Evolutionary conservation across 2,797 vertebrate species (phyloP).

Genomic region (Sebastes oblongus): DNA sequence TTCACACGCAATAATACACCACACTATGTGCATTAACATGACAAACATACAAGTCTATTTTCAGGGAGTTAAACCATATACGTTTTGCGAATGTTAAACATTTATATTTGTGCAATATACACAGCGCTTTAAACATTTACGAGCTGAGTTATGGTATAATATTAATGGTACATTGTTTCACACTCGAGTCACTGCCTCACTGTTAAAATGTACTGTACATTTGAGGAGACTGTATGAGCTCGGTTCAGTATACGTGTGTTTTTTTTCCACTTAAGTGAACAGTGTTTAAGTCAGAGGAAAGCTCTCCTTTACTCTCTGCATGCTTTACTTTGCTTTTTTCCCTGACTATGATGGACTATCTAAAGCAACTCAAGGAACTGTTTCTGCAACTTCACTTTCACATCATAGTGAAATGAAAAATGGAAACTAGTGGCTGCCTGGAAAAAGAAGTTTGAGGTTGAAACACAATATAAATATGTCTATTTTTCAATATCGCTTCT

Average conservation of each 20-base stretch:
- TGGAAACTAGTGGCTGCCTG: background rate
- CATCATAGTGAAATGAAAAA: background rate
- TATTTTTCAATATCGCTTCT: too few species aligned
- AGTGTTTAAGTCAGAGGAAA: background rate
- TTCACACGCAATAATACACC: too few species aligned
- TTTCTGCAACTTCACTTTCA: background rate
- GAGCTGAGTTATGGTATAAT: background rate
- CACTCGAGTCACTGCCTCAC: background rate
- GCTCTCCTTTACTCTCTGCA: background rate
- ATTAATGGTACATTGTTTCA: background rate
- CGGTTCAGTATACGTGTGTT: background rate
- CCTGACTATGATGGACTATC: slow-evolving; percentile 7
- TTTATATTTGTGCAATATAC: slow-evolving; percentile 2
- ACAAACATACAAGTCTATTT: background rate
- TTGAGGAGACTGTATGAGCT: background rate
- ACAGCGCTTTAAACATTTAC: background rate
- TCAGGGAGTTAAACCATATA: background rate
- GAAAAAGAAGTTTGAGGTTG: background rate
- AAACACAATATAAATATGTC: too few species aligned
- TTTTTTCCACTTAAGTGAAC: background rate
- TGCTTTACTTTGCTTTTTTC: background rate
- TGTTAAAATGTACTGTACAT: background rate
- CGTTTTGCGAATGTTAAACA: background rate
- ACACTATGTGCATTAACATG: background rate
- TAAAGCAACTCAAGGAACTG: background rate